These are phyloP conservation scores for Nycticryphes semicollaris DNA, from an alignment of 2,113 vertebrate species.

Conservation along the genomic window DNA sequence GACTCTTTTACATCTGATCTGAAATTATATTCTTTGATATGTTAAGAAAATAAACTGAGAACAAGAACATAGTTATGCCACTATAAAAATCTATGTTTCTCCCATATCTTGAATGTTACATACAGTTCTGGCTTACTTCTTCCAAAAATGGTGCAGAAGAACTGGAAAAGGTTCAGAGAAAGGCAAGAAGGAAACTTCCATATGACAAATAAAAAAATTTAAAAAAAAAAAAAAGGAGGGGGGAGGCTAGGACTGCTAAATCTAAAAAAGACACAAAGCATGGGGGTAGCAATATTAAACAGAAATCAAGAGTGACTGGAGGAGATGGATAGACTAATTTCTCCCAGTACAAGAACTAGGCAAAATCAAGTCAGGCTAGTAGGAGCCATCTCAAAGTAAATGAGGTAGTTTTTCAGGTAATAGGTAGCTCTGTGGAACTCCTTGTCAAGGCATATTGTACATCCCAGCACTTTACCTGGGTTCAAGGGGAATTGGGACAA, in stretches of 20 bases:
- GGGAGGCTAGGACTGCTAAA: neutral
- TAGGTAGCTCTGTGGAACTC: neutral
- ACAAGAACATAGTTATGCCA: neutral
- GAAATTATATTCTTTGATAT: neutral
- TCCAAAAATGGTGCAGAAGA: neutral
- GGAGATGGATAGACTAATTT: neutral
- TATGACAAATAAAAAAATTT: neutral
- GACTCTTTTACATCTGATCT: neutral
- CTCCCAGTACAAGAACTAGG: neutral
- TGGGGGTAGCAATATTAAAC: neutral
- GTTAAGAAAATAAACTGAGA: neutral
- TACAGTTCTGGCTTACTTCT: neutral
- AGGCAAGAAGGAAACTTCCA: neutral
- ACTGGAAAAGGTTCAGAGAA: conserved; percentile 16
- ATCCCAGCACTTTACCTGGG: neutral
- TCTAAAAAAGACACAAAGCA: neutral
- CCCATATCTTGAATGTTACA: neutral
- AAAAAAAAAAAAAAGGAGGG: neutral
- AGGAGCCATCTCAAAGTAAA: neutral
- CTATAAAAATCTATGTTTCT: neutral
- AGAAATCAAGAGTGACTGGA: conserved; percentile 9
- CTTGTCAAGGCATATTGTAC: neutral
- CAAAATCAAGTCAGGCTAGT: neutral
- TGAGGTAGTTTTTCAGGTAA: neutral
- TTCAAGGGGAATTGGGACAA: neutral